phyloP scores from a whole-genome alignment of 92 coral and sea anemone genomes.

The Heliopora coerulea region DNA sequence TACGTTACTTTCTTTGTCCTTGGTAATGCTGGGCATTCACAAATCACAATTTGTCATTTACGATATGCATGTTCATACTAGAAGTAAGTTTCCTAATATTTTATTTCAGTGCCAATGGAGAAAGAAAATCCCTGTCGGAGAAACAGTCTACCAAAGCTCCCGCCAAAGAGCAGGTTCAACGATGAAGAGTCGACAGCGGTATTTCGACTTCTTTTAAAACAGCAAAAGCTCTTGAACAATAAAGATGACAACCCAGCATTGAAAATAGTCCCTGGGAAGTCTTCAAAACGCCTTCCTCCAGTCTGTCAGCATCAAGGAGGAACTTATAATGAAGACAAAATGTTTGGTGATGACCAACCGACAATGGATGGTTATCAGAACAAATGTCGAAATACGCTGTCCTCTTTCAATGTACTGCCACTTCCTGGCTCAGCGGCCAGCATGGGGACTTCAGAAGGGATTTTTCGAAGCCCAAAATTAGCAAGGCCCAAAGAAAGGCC shows the following conservation, averaged over 20 bases:
- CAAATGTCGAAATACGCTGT: not conserved
- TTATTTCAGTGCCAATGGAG: not conserved
- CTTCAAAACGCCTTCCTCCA: slow-evolving; percentile 75
- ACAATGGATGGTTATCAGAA: not conserved
- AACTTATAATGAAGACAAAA: not conserved
- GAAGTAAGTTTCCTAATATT: too few species aligned
- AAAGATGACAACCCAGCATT: slow-evolving; percentile 77
- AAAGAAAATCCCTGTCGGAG: not conserved
- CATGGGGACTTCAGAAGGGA: slow-evolving; percentile 12
- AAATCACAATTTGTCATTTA: too few species aligned
- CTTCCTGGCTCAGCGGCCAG: not conserved
- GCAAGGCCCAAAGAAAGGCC: slow-evolving; percentile 30
- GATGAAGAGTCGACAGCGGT: slow-evolving; percentile 97
- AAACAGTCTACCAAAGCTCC: slow-evolving; percentile 54
- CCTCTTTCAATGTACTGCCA: slow-evolving; percentile 1
- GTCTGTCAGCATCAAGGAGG: slow-evolving; percentile 32
- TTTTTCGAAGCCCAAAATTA: slow-evolving; percentile 5
- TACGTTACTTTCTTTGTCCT: too few species aligned
- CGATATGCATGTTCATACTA: too few species aligned
- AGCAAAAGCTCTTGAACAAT: slow-evolving; percentile 73
- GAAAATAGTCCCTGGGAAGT: slow-evolving; percentile 65
- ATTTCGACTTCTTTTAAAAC: slow-evolving; percentile 77
- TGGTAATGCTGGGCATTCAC: too few species aligned
- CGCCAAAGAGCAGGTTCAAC: slow-evolving; percentile 92
- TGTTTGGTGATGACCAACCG: not conserved